Evolutionary conservation across 2,888 invertebrate genomes (phyloP), one percentile per base, ranked within the genome.

Genomic region (Artemia sinica): DNA sequence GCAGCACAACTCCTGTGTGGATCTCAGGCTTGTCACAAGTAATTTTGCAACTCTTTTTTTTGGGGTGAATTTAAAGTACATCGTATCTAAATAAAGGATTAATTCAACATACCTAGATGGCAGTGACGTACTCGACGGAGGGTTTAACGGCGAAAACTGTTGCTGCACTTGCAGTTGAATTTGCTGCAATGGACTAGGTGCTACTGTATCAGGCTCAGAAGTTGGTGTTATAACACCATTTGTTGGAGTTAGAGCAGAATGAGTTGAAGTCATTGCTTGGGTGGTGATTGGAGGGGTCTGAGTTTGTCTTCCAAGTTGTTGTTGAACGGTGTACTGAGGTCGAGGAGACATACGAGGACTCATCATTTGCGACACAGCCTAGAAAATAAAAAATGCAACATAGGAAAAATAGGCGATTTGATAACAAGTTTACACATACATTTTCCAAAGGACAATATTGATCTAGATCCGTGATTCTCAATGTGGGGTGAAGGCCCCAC

Each of bases 141-240:
- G 58, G 14, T 8, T 58, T 18, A 14, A 18, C 10, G 58, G 58
- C 8, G 58, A 58, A 18, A 58, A 58, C 58, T 58, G 58, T 18
- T 58, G 58, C 10, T 58, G 58, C n/a, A 58, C 58, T 18, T 58
- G 58, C 58, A 58, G n/a, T 18, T 58, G 58, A 58, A 58, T 58
- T 18, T 58, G 58, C 18, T 58, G 58, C 58, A 58, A 18, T 18
- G 58, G 58, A 58, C 58, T 58, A 58, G 58, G 58, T 9, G 58
- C 18, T 18, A 58, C 58, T 58, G 58, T 58, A 8, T 58, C 58
- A n/a, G 58, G 1, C 58, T 58, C 58, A n/a, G 14, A 18, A 8
- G 14, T 18, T 14, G 58, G 58, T 28, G 28, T 28, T 28, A 28
- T 28, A 28, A 28, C 28, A 28, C 28, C 28, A 14, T 58, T 18